These are phyloP conservation scores for Papilio polyxenes DNA, from an alignment of 1,140 invertebrate genomes.

Conservation along the genomic window DNA sequence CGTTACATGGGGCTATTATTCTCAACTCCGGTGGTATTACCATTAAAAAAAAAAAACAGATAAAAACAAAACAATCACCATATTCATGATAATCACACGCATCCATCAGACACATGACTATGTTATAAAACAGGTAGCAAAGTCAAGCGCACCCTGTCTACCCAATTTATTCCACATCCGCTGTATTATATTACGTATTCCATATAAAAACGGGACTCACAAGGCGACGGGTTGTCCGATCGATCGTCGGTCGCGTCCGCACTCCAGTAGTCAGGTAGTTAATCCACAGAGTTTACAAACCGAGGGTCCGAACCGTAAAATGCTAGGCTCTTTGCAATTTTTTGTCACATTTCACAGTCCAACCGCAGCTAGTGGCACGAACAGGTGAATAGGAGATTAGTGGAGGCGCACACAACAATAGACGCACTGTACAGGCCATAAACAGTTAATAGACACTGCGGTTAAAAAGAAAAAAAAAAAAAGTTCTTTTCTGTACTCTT, in stretches of 20 bases:
- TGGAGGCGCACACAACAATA: constrained; percentile 72
- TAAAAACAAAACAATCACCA: constrained; percentile 25
- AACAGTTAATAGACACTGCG: constrained; percentile 68
- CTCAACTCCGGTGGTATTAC: constrained; percentile 45
- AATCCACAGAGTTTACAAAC: constrained; percentile 75
- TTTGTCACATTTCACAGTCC: constrained; percentile 79
- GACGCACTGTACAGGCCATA: constrained; percentile 71
- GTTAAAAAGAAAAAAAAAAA: constrained; percentile 54
- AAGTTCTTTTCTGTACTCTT: constrained; percentile 52
- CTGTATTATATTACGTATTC: constrained; percentile 73
- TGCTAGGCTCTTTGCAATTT: constrained; percentile 71
- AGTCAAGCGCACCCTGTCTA: constrained; percentile 71
- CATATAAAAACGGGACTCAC: constrained; percentile 69
- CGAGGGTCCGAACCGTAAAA: constrained; percentile 58
- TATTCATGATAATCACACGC: constrained; percentile 48
- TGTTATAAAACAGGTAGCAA: constrained; percentile 75
- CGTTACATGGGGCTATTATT: constrained; percentile 57
- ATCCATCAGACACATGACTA: constrained; percentile 59
- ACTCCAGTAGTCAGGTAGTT: constrained; percentile 72
- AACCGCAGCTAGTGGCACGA: constrained; percentile 63
- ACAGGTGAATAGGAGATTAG: constrained; percentile 78
- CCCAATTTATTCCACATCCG: constrained; percentile 79
- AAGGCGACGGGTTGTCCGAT: constrained; percentile 67
- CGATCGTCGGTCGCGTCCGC: constrained; percentile 57
- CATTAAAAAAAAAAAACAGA: constrained; percentile 62